Evolutionary conservation across 2,888 invertebrate species (phyloP), one percentile per base, ranked within the genome.

Genomic region (Ditylenchus weischeri): DNA sequence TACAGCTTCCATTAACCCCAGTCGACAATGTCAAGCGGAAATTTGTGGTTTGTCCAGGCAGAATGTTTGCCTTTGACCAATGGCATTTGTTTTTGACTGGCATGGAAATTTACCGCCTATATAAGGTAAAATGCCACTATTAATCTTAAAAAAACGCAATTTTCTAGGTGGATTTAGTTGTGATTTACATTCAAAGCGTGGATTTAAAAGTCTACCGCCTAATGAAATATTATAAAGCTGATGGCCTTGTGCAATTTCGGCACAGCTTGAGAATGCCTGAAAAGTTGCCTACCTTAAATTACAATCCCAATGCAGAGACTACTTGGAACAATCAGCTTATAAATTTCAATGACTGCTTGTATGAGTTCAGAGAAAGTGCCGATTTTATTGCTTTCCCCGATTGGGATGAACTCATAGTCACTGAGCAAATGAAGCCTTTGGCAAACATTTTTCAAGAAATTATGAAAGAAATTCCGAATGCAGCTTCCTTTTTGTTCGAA

Each of bases 241-340:
- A 62, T 49, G 64, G 64, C 15, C 54, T 64, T 13, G 54, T 64
- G n/a, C 38, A 51, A 36, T 43, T 64, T 43, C 47, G 64, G n/a
- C 51, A 54, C 54, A 54, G 66, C 50, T 58, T 66, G 10, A 50
- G 64, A 29, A 65, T 66, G 66, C 66, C 66, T 15, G 54, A 54
- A 54, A 54, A 15, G 10, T 21, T 54, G 21, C 54, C 13, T 23
- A 29, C 21, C 19, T 50, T 64, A 21, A 35, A 23, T 0, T 66
- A 50, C 48, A 51, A 66, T 13, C 64, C 66, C 3, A 66, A 66
- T 36, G 64, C 51, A 29, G 66, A 66, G 21, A 66, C 66, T 19
- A 36, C 61, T 13, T 66, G 66, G 66, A 66, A 66, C 48, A 66
- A 66, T 63, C 66, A 66, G 21, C 35, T 66, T 19, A 58, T 64